Evolutionary conservation across 2,113 vertebrate genomes (phyloP).

Genomic region (Hassar affinis): DNA sequence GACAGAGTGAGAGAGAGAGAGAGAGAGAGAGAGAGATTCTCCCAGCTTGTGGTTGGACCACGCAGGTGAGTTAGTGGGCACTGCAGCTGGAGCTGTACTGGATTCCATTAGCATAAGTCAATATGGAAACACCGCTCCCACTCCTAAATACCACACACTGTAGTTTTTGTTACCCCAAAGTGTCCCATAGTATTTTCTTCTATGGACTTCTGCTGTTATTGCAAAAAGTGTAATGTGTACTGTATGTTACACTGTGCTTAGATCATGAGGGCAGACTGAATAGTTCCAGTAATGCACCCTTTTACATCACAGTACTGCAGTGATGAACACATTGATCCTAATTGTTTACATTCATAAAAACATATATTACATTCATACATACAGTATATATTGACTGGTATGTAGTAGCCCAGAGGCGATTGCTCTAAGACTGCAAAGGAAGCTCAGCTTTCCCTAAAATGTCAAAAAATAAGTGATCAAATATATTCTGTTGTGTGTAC

Average conservation of each 20-base stretch:
- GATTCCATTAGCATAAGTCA: conserved; percentile 65
- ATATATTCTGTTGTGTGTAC: too few species aligned
- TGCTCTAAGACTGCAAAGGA: too few species aligned
- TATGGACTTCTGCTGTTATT: background rate
- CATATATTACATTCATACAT: too few species aligned
- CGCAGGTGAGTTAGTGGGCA: conserved; percentile 45
- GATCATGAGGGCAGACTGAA: background rate
- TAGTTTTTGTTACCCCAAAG: background rate
- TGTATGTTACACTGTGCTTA: background rate
- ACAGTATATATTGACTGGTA: too few species aligned
- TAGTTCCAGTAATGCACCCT: background rate
- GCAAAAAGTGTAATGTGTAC: background rate
- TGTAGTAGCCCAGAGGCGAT: too few species aligned
- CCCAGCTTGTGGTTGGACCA: conserved; percentile 54
- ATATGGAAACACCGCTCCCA: conserved; percentile 56
- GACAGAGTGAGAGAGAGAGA: conserved; percentile 27
- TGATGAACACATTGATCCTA: background rate
- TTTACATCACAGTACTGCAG: background rate
- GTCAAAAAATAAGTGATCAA: too few species aligned
- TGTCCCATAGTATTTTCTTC: background rate
- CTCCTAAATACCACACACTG: conserved; percentile 25
- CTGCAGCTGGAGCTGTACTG: conserved; percentile 63
- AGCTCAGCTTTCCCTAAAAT: too few species aligned
- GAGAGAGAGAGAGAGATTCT: conserved; percentile 29
- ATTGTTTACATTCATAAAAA: too few species aligned